Conservation (phyloP, 2,888 invertebrate genomes). For the Eucriotettix oculatus region DNA sequence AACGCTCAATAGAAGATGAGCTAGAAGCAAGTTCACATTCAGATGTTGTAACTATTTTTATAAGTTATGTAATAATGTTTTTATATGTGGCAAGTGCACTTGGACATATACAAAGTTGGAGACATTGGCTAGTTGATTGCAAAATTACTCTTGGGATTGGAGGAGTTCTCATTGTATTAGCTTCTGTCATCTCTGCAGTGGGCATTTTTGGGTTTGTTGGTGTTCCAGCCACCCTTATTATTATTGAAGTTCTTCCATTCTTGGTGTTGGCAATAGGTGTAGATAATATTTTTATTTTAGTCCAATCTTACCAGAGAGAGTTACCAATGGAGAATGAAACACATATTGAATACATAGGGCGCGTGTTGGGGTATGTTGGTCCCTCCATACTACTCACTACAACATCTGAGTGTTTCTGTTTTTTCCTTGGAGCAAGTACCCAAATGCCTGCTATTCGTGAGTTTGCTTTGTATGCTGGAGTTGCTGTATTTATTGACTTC, state of each 20-base stretch:
- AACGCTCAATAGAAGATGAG: slow-evolving; percentile 92
- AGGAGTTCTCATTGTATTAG: slow-evolving; percentile 82
- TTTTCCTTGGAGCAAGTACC: slow-evolving; percentile 85
- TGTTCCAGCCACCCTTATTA: slow-evolving; percentile 84
- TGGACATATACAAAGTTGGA: slow-evolving; percentile 50
- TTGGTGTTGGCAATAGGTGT: slow-evolving; percentile 95
- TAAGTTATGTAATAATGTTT: slow-evolving; percentile 96
- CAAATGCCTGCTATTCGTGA: slow-evolving; percentile 96
- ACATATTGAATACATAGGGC: slow-evolving; percentile 72
- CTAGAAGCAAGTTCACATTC: slow-evolving; percentile 79
- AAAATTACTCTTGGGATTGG: slow-evolving; percentile 90
- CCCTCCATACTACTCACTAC: slow-evolving; percentile 93
- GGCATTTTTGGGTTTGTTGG: slow-evolving; percentile 84
- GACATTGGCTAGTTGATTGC: slow-evolving; percentile 45
- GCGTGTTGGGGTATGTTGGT: slow-evolving; percentile 82
- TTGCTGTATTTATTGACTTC: slow-evolving; percentile 91
- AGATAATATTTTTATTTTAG: slow-evolving; percentile 96
- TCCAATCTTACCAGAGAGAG: slow-evolving; percentile 82
- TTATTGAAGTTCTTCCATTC: slow-evolving; percentile 96
- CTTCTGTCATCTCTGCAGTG: slow-evolving; percentile 82
- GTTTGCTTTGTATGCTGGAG: slow-evolving; percentile 91
- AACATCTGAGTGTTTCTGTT: slow-evolving; percentile 85
- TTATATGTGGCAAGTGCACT: slow-evolving; percentile 87
- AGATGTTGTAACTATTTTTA: slow-evolving; percentile 78
- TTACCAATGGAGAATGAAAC: slow-evolving; percentile 53